These are phyloP conservation scores for Lumbricus terrestris DNA, from an alignment of 2,888 invertebrate species.

Conservation along the genomic window DNA sequence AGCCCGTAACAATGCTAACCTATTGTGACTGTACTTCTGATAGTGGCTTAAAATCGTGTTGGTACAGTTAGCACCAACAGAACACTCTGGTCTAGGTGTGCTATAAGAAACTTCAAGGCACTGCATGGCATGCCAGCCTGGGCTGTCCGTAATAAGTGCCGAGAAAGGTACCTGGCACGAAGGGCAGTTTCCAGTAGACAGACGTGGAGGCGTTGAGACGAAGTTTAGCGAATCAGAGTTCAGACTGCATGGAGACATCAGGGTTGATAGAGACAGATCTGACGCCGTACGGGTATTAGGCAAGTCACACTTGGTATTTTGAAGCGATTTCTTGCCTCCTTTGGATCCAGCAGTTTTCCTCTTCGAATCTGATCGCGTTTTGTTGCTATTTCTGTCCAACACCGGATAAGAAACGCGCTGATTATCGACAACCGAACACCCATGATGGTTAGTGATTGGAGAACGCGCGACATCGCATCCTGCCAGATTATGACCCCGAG, in stretches of 20 bases:
- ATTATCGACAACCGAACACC: neutral
- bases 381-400: neutral
- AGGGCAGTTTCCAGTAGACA: constrained; percentile 28
- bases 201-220: neutral
- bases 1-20: constrained; percentile 23
- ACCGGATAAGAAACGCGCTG: neutral
- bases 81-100: constrained; percentile 29
- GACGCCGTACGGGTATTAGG: too few relatives aligned
- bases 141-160: constrained; percentile 21
- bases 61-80: constrained; percentile 30
- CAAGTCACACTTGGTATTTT: neutral
- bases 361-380: neutral
- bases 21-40: constrained; percentile 26
- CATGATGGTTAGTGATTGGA: neutral
- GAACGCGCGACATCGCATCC: neutral
- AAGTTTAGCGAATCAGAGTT: neutral
- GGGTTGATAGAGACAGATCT: neutral
- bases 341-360: neutral
- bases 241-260: neutral
- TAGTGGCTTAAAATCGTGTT: constrained; percentile 30
- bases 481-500: neutral
- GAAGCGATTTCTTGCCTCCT: neutral
- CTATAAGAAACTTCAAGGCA: constrained; percentile 26
- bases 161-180: constrained; percentile 35
- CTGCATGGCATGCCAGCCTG: constrained; percentile 26